Evolutionary conservation across 2,888 invertebrate species (phyloP).

Genomic region (Microdon myrmicae): DNA sequence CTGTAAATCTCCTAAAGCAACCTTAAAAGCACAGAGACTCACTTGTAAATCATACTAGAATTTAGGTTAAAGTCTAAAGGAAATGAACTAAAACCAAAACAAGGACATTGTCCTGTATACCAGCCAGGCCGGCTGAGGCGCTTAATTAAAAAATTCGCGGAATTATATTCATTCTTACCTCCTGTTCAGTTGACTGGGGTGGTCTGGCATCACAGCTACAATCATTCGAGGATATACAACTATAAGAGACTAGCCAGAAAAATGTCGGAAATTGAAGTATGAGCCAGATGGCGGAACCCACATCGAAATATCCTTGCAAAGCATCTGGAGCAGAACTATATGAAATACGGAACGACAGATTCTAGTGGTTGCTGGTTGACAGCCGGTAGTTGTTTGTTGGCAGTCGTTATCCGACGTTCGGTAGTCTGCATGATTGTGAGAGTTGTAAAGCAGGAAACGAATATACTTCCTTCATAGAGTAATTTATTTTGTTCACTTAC

Average conservation of each 20-base stretch:
- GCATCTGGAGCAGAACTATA: slow-evolving; percentile 3
- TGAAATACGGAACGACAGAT: slow-evolving; percentile 14
- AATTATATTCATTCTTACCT: slow-evolving; percentile 28
- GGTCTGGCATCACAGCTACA: slow-evolving; percentile 9
- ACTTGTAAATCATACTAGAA: slow-evolving; percentile 17
- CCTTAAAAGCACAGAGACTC: slow-evolving; percentile 43
- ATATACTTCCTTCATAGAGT: too few species aligned
- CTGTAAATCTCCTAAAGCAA: slow-evolving; percentile 31
- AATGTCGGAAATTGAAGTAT: slow-evolving; percentile 17
- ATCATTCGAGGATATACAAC: slow-evolving; percentile 24
- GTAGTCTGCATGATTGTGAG: too few species aligned
- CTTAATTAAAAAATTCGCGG: slow-evolving; percentile 37
- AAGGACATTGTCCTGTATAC: slow-evolving; percentile 32
- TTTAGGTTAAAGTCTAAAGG: slow-evolving; percentile 12
- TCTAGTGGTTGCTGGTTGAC: background rate
- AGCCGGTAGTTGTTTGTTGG: slow-evolving; percentile 2
- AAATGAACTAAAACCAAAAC: slow-evolving; percentile 1
- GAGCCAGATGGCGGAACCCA: too few species aligned
- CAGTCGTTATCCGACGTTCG: too few species aligned
- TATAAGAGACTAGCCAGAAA: slow-evolving; percentile 34
- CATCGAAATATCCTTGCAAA: too few species aligned
- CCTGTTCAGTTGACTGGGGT: slow-evolving; percentile 5
- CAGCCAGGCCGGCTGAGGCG: too few species aligned
- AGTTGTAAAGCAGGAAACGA: too few species aligned
- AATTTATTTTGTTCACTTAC: too few species aligned